Evolutionary conservation across 53 echinoderm and acorn worm genomes (phyloP).

Genomic region (Paelopatides confundens): DNA sequence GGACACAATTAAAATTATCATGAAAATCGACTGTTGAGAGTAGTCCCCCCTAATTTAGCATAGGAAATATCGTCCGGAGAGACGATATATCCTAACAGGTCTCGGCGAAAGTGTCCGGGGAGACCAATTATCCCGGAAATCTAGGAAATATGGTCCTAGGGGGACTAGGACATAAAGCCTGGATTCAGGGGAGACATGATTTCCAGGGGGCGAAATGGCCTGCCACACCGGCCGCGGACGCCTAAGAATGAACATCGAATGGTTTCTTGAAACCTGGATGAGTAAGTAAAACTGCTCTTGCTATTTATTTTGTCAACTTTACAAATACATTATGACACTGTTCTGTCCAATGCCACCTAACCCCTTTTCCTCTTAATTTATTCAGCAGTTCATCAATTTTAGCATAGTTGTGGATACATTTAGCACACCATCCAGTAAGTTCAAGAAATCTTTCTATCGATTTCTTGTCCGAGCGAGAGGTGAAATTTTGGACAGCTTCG

Average conservation of each 20-base stretch:
- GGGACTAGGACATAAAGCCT: too few relatives aligned
- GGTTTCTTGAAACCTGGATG: constrained; percentile 31
- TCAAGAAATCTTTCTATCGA: constrained; percentile 42
- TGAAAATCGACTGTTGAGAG: too few relatives aligned
- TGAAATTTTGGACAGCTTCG: neutral
- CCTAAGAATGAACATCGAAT: constrained; percentile 51
- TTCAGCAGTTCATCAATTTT: constrained; percentile 39
- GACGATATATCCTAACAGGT: too few relatives aligned
- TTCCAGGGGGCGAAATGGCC: too few relatives aligned
- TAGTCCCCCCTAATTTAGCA: too few relatives aligned
- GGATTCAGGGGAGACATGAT: too few relatives aligned
- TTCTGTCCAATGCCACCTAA: constrained; percentile 31
- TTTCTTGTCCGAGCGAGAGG: neutral
- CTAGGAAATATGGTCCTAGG: too few relatives aligned
- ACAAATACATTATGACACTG: constrained; percentile 28
- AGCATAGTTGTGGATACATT: constrained; percentile 18
- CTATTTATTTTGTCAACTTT: neutral
- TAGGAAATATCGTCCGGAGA: too few relatives aligned
- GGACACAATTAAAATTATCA: too few relatives aligned
- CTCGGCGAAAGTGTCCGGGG: too few relatives aligned
- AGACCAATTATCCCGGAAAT: too few relatives aligned
- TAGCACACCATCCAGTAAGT: constrained; percentile 48
- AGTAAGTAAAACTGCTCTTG: constrained; percentile 31
- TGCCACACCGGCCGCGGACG: too few relatives aligned
- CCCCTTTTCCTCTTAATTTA: constrained; percentile 34